Percentiles rank a stretch among this genome's conserved stretches.
phyloP scores from a whole-genome alignment of 2,113 vertebrate species.

The Dolichotis patagonum region DNA sequence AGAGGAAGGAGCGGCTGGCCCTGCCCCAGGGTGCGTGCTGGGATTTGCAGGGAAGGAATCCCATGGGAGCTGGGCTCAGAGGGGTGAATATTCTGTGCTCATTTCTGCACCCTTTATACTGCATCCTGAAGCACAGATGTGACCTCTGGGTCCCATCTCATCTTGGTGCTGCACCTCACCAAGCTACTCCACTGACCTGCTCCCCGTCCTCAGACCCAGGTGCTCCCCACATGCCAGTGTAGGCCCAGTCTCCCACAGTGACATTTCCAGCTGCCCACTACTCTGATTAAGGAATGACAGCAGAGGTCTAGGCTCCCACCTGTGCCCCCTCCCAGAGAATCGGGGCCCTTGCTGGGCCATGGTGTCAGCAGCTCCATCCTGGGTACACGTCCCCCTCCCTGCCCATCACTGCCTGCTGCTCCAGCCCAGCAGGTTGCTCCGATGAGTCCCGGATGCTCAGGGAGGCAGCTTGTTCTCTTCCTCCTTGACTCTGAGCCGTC shows the following conservation, averaged over 20 bases:
- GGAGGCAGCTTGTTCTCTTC: not conserved
- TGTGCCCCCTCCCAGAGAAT: not conserved
- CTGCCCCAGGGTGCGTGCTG: no score
- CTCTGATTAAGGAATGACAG: no score
- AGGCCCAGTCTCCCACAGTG: no score
- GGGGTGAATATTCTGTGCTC: not conserved
- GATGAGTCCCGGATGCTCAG: not conserved
- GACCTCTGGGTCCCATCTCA: no score
- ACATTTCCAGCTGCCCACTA: not conserved
- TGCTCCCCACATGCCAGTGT: not conserved
- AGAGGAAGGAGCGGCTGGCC: not conserved
- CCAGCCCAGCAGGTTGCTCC: accelerated
- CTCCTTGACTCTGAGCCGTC: not conserved
- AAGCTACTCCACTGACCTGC: not conserved
- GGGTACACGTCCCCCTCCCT: not conserved
- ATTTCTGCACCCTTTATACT: no score
- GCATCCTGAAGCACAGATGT: no score
- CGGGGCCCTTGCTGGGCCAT: not conserved
- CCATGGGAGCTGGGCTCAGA: not conserved
- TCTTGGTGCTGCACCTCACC: not conserved
- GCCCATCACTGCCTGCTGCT: not conserved
- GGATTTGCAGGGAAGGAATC: not conserved
- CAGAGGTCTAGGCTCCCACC: not conserved
- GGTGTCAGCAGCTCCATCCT: not conserved
- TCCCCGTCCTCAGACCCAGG: no score